Evolutionary conservation across 37 sponge, comb jelly and placozoan species (phyloP).

Genomic region (Cladorhizidae sp.): DNA sequence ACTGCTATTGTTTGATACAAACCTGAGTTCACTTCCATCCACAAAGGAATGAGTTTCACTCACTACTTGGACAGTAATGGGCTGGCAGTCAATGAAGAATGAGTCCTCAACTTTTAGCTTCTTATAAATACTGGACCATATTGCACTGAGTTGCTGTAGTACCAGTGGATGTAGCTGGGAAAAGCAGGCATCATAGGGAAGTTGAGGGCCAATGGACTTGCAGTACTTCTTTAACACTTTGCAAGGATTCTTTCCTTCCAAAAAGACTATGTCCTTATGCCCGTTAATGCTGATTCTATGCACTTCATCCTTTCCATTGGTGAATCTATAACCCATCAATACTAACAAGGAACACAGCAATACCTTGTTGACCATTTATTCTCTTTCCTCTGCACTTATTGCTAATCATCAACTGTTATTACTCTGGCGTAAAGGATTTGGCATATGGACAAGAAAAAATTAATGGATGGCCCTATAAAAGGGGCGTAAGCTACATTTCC

Average conservation of each 20-base stretch:
- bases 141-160: conserved; percentile 46
- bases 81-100: conserved; percentile 84
- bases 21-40: neutral
- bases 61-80: neutral
- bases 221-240: conserved; percentile 82
- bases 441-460: too few species aligned
- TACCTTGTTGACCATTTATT: too few species aligned
- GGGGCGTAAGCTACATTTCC: too few species aligned
- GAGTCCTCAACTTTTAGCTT: conserved; percentile 56
- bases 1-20: conserved; percentile 34
- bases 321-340: neutral
- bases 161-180: conserved; percentile 60
- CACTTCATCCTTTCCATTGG: neutral
- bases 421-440: too few species aligned
- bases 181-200: conserved; percentile 64
- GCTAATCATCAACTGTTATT: too few species aligned
- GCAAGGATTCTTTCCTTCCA: conserved; percentile 73
- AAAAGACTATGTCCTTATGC: conserved; percentile 55
- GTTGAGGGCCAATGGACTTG: conserved; percentile 27
- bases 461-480: too few species aligned
- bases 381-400: too few species aligned
- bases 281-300: conserved; percentile 54
- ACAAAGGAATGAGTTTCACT: neutral
- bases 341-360: neutral
- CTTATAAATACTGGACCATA: conserved; percentile 48